A percentile compares a stretch with the other conserved stretches of the same genome.
phyloP scores from a whole-genome alignment of 1,140 invertebrate genomes.

The Cryptotermes secundus region DNA sequence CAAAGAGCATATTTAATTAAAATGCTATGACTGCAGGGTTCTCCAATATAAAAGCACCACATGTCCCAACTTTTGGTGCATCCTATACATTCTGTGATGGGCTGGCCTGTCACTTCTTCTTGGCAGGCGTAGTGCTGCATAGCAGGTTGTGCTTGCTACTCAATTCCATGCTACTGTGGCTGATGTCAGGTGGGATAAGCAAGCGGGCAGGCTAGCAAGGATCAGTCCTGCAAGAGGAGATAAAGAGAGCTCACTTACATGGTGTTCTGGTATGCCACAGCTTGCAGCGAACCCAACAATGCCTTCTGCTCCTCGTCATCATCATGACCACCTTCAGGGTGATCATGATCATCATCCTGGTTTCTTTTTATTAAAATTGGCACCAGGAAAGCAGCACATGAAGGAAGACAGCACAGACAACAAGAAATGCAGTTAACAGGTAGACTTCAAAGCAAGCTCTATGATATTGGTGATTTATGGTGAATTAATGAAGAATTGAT shows the following conservation, averaged over 20 bases:
- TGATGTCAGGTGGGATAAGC: conserved; percentile 11
- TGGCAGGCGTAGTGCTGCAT: conserved; percentile 3
- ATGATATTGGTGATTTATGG: too few species aligned
- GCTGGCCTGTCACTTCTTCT: background rate
- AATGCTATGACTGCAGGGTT: too few species aligned
- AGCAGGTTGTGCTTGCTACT: conserved; percentile 1
- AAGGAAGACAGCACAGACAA: background rate
- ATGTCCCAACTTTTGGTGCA: conserved; percentile 42
- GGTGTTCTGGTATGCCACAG: conserved; percentile 17
- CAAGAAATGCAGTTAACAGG: background rate
- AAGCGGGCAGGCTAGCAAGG: background rate
- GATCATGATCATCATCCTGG: background rate
- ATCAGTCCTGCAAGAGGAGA: conserved; percentile 7
- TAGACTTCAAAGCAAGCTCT: background rate
- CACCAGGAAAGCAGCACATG: background rate
- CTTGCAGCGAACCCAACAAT: conserved; percentile 1
- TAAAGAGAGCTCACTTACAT: background rate
- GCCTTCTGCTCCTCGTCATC: background rate
- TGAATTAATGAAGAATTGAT: too few species aligned
- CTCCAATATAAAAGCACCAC: too few species aligned
- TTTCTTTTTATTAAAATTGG: conserved; percentile 14
- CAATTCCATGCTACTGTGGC: conserved; percentile 7
- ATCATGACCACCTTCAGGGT: conserved; percentile 2
- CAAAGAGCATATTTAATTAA: too few species aligned
- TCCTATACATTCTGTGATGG: conserved; percentile 44